Evolutionary conservation across 1,140 invertebrate genomes (phyloP).

Genomic region (Drosophila yakuba): DNA sequence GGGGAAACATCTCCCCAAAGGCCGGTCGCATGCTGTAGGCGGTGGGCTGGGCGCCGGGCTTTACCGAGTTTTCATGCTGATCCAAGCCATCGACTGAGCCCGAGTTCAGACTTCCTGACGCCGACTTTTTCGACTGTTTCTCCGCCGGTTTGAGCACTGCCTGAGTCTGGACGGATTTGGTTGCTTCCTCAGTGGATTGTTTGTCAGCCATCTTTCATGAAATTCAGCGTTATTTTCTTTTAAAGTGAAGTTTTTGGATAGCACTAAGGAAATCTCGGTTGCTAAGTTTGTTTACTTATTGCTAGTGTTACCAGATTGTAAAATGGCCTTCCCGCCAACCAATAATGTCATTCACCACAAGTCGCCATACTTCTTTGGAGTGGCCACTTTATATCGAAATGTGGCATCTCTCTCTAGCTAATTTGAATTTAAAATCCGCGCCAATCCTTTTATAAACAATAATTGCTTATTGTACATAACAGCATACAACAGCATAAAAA

Average conservation of each 20-base stretch:
- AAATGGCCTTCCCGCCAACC: too few species aligned
- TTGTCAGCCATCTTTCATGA: conserved; percentile 17
- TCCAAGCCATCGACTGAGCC: conserved; percentile 12
- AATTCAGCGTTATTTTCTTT: not conserved
- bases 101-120: not conserved
- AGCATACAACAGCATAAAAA: too few species aligned
- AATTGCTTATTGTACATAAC: too few species aligned
- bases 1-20: conserved; percentile 70
- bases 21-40: conserved; percentile 73
- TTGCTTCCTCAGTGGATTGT: not conserved
- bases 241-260: not conserved
- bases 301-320: too few species aligned
- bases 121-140: not conserved
- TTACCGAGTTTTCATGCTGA: conserved; percentile 45
- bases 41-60: conserved; percentile 34
- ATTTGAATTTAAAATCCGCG: not conserved
- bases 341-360: conserved; percentile 1
- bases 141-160: conserved; percentile 6
- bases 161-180: not conserved
- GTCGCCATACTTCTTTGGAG: not conserved
- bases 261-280: not conserved
- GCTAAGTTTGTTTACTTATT: not conserved
- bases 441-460: not conserved
- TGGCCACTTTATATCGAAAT: conserved; percentile 4
- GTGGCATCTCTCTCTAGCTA: not conserved